phyloP scores from a whole-genome alignment of 1,140 invertebrate species.

The Meloidogyne floridensis region DNA sequence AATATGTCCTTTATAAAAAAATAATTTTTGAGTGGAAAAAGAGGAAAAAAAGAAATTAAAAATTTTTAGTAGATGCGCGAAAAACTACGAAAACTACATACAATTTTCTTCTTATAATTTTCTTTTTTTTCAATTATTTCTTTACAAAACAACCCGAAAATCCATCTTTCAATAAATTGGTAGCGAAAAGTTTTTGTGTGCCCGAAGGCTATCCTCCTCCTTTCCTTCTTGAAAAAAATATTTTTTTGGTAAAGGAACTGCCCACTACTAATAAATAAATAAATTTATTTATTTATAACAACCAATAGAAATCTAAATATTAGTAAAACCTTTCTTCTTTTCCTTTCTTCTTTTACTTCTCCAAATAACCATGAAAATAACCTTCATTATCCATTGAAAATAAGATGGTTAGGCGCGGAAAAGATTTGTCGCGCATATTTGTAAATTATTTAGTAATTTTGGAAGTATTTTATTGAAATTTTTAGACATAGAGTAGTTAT shows the following conservation, averaged over 20 bases:
- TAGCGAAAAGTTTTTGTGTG: not conserved
- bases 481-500: too few relatives aligned
- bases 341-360: not conserved
- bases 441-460: not conserved
- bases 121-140: not conserved
- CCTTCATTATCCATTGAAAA: not conserved
- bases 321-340: not conserved
- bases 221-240: not conserved
- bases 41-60: not conserved
- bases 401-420: not conserved
- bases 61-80: not conserved
- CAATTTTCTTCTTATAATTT: not conserved
- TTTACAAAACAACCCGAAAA: not conserved
- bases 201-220: not conserved
- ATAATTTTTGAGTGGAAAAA: slow-evolving; percentile 8
- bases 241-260: not conserved
- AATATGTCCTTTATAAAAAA: not conserved
- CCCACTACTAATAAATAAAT: not conserved
- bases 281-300: not conserved
- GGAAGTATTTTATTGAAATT: too few relatives aligned
- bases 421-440: not conserved
- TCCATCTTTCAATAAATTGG: not conserved
- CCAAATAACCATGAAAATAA: slow-evolving; percentile 1
- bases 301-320: not conserved
- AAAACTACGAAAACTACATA: not conserved